Percentiles rank a stretch among this genome's conserved stretches.
Conservation (phyloP, 2,113 vertebrate species). For the Apistogramma diplotaenia region DNA sequence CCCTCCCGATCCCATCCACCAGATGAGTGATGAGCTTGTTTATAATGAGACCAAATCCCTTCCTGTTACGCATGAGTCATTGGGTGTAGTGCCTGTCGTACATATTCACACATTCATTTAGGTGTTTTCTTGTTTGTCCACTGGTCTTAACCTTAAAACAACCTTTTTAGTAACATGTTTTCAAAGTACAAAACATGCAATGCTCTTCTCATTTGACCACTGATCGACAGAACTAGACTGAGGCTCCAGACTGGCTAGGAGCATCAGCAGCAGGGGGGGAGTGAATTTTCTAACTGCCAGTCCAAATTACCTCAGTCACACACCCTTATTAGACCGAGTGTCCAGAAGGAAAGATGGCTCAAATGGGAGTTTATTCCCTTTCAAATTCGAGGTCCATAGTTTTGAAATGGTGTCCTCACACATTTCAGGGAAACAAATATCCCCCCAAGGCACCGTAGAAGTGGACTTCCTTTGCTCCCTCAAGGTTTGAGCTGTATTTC, state of each 20-base stretch:
- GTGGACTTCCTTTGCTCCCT: slow-evolving; percentile 26
- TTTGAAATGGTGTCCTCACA: not conserved
- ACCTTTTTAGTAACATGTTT: not conserved
- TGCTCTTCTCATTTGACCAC: not conserved
- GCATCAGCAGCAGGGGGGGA: not conserved
- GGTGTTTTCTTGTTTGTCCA: slow-evolving; percentile 28
- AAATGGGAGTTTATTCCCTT: slow-evolving; percentile 14
- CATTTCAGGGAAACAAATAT: slow-evolving; percentile 43
- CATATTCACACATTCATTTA: slow-evolving; percentile 18
- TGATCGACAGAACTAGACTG: slow-evolving; percentile 11
- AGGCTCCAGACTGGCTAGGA: not conserved
- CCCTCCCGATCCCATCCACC: slow-evolving; percentile 26
- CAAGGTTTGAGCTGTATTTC: slow-evolving; percentile 55
- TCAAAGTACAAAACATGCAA: not conserved
- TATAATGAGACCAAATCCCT: slow-evolving; percentile 59
- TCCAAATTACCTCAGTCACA: slow-evolving; percentile 1
- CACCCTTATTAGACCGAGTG: slow-evolving; percentile 28
- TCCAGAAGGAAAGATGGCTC: slow-evolving; percentile 35
- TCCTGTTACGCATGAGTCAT: slow-evolving; percentile 66
- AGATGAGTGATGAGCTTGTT: slow-evolving; percentile 65
- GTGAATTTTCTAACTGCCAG: slow-evolving; percentile 14
- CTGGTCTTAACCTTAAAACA: not conserved
- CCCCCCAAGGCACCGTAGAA: slow-evolving; percentile 20
- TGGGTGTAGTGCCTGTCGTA: slow-evolving; percentile 50
- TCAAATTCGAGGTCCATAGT: not conserved